Base-by-base conservation (phyloP, 2,888 invertebrate species). In the Eulithis prunata region DNA sequence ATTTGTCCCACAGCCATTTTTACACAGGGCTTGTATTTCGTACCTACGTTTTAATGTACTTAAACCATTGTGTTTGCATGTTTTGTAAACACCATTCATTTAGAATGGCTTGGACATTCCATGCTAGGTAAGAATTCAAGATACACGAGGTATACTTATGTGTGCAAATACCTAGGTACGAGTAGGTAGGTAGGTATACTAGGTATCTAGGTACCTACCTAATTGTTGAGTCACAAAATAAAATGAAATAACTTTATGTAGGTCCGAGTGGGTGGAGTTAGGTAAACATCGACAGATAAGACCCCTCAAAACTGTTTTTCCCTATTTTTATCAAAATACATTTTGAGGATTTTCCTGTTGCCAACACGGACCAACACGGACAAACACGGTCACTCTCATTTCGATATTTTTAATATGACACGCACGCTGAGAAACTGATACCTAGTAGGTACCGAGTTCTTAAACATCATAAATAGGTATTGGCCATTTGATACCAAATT, bases 31-130 rank as follows among this genome's bases (percentile, higher is more conserved):
- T 36, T 7, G 8, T 53, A 53, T 53, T 53, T 38, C 10, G 51
- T 51, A 51, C 13, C 5, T 32, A 52, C 12, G 38, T 12, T 10
- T 2, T 13, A 36, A n/a, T 53, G 4, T 13, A 14, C 41, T 3
- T 41, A 21, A 1, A n/a, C 38, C 12, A 57, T 57, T 57, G 57
- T 57, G 10, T 38, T 57, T n/a, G 11, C 38, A 47, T 49, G 14
- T 57, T 57, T 49, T 47, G 38, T 14, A 57, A 57, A 57, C 47
- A 57, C 49, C 11, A 5, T 6, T n/a, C 36, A 38, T 52, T 21
- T 51, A 13, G 8, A 41, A 49, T 21, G 14, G 21, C 11, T 14
- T 21, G 49, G 49, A 49, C 21, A 49, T 49, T 21, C 49, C 21
- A 49, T 21, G 10, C 21, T 3, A 21, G 21, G 21, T 14, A 8